phyloP scores from a whole-genome alignment of 2,888 invertebrate genomes.

The Drosophila borborema region DNA sequence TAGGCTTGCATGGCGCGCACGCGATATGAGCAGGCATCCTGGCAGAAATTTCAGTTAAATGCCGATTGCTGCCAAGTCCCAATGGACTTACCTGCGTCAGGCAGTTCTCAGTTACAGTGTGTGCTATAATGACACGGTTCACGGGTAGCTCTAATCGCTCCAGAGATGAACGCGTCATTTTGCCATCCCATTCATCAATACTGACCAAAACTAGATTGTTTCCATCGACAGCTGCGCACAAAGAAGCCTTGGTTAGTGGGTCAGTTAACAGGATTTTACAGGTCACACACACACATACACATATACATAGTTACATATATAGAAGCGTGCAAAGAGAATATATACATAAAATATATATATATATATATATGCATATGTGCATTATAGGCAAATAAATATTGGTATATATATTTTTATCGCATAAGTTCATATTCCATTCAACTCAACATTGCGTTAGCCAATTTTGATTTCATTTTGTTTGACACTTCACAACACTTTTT shows the following conservation, averaged over 20 bases:
- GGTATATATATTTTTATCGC: slow-evolving; percentile 16
- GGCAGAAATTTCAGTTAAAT: slow-evolving; percentile 31
- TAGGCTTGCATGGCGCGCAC: slow-evolving; percentile 86
- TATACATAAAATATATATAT: slow-evolving; percentile 16
- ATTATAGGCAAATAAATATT: slow-evolving; percentile 4
- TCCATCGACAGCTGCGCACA: slow-evolving; percentile 41
- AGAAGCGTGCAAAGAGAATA: slow-evolving; percentile 35
- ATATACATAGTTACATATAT: neutral
- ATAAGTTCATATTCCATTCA: slow-evolving; percentile 77
- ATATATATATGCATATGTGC: slow-evolving; percentile 32
- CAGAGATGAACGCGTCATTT: slow-evolving; percentile 86
- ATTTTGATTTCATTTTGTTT: slow-evolving; percentile 1
- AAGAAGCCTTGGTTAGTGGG: slow-evolving; percentile 46
- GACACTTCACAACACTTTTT: slow-evolving; percentile 52
- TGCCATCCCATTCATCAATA: slow-evolving; percentile 89
- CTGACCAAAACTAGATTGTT: slow-evolving; percentile 86
- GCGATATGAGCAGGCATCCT: slow-evolving; percentile 87
- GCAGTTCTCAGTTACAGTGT: slow-evolving; percentile 89
- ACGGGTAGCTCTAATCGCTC: slow-evolving; percentile 86
- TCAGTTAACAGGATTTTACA: slow-evolving; percentile 12
- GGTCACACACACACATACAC: slow-evolving; percentile 11
- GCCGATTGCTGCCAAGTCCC: neutral
- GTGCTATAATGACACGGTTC: slow-evolving; percentile 87
- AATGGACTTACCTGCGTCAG: slow-evolving; percentile 85
- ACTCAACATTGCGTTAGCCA: slow-evolving; percentile 64